Evolutionary conservation across 2,113 vertebrate genomes (phyloP).

Genomic region (Sprattus sprattus): DNA sequence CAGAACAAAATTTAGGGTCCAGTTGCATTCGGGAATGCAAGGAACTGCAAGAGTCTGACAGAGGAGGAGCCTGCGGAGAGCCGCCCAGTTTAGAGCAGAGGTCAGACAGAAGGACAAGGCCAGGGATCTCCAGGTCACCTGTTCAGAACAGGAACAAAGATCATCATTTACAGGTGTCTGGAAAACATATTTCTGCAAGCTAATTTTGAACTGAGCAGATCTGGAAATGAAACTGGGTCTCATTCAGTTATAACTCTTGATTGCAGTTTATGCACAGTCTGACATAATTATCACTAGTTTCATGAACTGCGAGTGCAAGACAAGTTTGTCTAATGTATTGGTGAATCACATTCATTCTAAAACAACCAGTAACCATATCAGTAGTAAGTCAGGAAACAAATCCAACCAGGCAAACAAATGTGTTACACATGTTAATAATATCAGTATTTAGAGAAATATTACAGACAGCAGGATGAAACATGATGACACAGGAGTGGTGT

Average conservation of each 20-base stretch:
- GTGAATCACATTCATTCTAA: not conserved
- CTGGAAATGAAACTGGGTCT: not conserved
- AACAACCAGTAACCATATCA: too few species aligned
- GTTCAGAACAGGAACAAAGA: constrained; percentile 39
- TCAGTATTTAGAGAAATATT: not conserved
- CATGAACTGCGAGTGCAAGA: not conserved
- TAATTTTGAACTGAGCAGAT: not conserved
- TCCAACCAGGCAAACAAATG: too few species aligned
- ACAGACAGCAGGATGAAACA: not conserved
- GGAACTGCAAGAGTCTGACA: constrained; percentile 46
- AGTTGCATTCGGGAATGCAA: constrained; percentile 58
- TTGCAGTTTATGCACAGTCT: not conserved
- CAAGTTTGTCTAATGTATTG: not conserved
- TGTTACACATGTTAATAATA: not conserved
- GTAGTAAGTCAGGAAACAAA: too few species aligned
- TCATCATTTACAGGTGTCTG: not conserved
- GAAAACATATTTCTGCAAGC: not conserved
- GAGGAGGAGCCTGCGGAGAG: constrained; percentile 50
- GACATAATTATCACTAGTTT: not conserved
- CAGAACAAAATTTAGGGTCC: constrained; percentile 71
- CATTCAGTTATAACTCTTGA: not conserved
- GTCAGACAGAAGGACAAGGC: constrained; percentile 70
- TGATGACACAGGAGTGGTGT: not conserved
- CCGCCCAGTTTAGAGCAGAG: constrained; percentile 64
- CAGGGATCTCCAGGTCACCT: constrained; percentile 65